Evolutionary conservation across 2,113 vertebrate genomes (phyloP).

Genomic region (Myotis lucifugus): DNA sequence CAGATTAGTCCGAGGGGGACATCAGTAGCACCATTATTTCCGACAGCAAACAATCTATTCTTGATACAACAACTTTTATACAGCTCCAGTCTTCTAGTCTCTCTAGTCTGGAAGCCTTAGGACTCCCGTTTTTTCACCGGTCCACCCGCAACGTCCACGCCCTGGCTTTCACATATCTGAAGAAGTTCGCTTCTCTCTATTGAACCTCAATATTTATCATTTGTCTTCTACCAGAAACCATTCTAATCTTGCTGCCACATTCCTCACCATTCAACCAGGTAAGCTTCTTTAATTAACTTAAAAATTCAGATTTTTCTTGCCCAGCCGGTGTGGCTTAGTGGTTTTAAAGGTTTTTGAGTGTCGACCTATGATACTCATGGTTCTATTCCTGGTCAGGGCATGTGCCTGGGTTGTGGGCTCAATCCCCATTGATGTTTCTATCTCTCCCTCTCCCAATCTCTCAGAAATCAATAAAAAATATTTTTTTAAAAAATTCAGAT

Average conservation of each 20-base stretch:
- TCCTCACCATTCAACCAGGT: background rate
- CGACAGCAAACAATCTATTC: background rate
- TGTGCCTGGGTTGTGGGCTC: no score
- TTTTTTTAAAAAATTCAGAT: background rate
- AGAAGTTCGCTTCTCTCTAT: background rate
- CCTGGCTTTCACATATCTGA: background rate
- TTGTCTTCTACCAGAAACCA: background rate
- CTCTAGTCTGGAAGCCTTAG: background rate
- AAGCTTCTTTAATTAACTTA: background rate
- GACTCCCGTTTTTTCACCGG: background rate
- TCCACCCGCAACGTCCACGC: background rate
- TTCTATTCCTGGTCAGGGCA: no score
- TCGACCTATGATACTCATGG: no score
- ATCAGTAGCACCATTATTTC: background rate
- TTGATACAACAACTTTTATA: background rate
- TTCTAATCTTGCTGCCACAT: background rate
- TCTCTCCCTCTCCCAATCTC: no score
- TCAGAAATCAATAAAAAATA: no score
- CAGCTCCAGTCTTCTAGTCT: background rate
- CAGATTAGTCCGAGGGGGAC: background rate
- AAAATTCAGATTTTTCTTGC: no score
- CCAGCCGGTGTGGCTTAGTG: no score
- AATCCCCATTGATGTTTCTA: no score
- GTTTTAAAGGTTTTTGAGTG: no score
- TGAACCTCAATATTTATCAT: background rate